Evolutionary conservation across 92 coral and sea anemone genomes (phyloP).

Genomic region (Ricordea florida): DNA sequence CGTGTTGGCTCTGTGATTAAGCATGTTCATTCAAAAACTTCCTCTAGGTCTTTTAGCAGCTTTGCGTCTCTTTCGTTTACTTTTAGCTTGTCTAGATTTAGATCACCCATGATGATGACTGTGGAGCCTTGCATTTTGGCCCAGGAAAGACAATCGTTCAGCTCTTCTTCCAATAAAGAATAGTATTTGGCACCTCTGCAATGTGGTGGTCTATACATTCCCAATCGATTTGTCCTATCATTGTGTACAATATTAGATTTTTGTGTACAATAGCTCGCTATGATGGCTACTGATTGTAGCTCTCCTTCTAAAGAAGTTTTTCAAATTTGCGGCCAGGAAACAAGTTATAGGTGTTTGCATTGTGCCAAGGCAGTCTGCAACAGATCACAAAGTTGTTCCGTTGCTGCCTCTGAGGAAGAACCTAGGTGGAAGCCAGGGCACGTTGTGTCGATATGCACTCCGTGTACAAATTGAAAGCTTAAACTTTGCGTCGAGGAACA

Average conservation of each 20-base stretch:
- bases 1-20: conserved; percentile 24
- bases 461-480: not conserved
- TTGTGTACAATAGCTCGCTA: too few species aligned
- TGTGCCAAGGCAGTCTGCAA: not conserved
- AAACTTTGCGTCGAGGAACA: not conserved
- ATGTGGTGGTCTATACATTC: too few species aligned
- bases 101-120: conserved; percentile 8
- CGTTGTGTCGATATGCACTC: too few species aligned
- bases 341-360: conserved; percentile 22
- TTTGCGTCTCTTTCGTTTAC: conserved; percentile 11
- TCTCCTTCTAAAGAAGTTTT: not conserved
- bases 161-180: too few species aligned
- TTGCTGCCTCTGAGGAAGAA: not conserved
- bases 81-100: not conserved
- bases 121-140: too few species aligned
- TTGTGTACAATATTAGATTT: too few species aligned
- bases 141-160: too few species aligned
- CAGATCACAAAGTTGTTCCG: not conserved
- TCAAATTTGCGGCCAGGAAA: conserved; percentile 27
- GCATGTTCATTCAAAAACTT: conserved; percentile 12
- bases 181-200: too few species aligned
- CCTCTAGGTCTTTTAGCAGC: conserved; percentile 42
- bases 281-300: not conserved
- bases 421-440: conserved; percentile 21
- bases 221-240: not conserved